Evolutionary conservation across 1,140 invertebrate species (phyloP).

Genomic region (Drosophila malerkotliana): DNA sequence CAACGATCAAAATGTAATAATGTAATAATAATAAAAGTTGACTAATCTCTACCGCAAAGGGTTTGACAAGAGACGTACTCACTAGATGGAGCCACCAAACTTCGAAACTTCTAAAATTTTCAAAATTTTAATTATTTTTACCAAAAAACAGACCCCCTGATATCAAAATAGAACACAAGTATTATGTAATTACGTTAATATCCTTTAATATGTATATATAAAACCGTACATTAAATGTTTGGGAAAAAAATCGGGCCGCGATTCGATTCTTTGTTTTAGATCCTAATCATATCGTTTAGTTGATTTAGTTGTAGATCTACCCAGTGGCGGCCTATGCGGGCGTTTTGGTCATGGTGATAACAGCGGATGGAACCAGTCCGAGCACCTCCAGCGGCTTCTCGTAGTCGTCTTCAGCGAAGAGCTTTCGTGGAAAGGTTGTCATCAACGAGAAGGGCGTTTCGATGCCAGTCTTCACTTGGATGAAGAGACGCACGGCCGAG

Average conservation of each 20-base stretch:
- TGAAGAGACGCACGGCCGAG: conserved; percentile 91
- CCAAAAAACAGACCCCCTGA: no score
- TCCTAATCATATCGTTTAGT: conserved; percentile 26
- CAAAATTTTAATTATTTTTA: no score
- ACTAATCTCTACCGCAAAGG: no score
- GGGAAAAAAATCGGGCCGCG: conserved; percentile 41
- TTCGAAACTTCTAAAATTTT: no score
- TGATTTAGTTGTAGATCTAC: background rate
- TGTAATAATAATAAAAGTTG: no score
- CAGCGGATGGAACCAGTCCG: conserved; percentile 91
- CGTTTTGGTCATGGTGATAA: conserved; percentile 88
- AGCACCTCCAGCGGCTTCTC: conserved; percentile 88
- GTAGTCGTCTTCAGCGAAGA: conserved; percentile 88
- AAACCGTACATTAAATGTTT: conserved; percentile 53
- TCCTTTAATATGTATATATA: conserved; percentile 49
- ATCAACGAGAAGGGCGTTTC: conserved; percentile 88
- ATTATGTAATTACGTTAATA: conserved; percentile 6
- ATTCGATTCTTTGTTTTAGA: conserved; percentile 20
- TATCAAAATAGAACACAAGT: background rate
- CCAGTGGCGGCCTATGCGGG: conserved; percentile 35
- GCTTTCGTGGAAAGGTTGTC: conserved; percentile 91
- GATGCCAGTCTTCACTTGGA: conserved; percentile 77
- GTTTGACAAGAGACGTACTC: no score
- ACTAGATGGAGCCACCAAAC: no score
- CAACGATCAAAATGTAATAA: no score